Evolutionary conservation across 2,797 vertebrate genomes (phyloP).

Genomic region (Poecilia picta): DNA sequence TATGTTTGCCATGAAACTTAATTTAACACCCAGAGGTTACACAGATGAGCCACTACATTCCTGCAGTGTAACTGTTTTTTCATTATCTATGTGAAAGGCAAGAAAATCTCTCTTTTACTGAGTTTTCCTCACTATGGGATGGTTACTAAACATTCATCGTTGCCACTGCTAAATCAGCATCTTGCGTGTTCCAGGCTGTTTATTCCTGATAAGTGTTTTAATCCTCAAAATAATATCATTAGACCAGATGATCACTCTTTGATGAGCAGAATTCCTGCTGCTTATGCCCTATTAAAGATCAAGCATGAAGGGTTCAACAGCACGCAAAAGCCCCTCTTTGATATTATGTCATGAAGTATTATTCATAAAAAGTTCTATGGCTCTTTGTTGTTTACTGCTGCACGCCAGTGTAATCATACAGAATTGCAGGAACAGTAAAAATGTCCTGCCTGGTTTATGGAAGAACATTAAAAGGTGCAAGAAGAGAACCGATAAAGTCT

Average conservation of each 20-base stretch:
- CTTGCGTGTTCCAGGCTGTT: slow-evolving; percentile 43
- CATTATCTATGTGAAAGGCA: not conserved
- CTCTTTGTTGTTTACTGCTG: slow-evolving; percentile 61
- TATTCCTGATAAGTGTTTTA: slow-evolving; percentile 67
- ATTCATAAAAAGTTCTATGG: slow-evolving; percentile 53
- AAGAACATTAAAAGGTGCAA: slow-evolving; percentile 28
- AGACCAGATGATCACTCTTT: slow-evolving; percentile 70
- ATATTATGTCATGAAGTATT: slow-evolving; percentile 49
- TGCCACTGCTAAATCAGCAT: slow-evolving; percentile 35
- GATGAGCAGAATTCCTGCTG: slow-evolving; percentile 66
- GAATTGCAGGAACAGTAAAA: slow-evolving; percentile 63
- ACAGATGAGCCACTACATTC: not conserved
- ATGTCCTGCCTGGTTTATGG: slow-evolving; percentile 58
- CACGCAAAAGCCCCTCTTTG: slow-evolving; percentile 29
- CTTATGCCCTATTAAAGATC: slow-evolving; percentile 57
- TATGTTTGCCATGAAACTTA: not conserved
- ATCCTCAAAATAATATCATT: slow-evolving; percentile 65
- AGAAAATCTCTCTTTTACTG: not conserved
- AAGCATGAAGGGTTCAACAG: slow-evolving; percentile 18
- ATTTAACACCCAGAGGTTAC: not conserved
- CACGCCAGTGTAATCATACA: slow-evolving; percentile 60
- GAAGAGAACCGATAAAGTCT: slow-evolving; percentile 15
- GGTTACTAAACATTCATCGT: not conserved
- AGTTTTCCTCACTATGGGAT: not conserved
- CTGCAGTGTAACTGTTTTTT: not conserved